phyloP scores from a whole-genome alignment of 2,797 vertebrate species.

The Alcedo atthis region DNA sequence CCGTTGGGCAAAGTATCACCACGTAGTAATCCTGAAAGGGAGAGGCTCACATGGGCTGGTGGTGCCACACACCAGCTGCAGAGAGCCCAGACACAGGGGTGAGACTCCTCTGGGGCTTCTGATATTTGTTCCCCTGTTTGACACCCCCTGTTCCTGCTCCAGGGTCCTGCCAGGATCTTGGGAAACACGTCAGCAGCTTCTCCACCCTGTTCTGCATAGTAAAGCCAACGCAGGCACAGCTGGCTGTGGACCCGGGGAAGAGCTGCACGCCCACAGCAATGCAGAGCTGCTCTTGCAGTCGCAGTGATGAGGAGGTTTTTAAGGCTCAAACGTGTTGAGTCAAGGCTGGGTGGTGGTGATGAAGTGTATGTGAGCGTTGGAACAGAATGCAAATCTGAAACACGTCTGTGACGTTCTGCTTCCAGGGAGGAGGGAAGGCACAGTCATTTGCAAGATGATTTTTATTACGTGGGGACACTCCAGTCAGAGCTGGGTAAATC shows the following conservation, averaged over 20 bases:
- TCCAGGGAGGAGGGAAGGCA: background rate
- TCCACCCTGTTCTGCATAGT: accelerated
- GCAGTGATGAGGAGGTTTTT: background rate
- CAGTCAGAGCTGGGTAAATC: background rate
- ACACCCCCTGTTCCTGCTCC: background rate
- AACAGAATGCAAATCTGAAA: background rate
- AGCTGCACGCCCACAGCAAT: background rate
- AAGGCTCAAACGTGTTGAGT: background rate
- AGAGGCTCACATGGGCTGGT: background rate
- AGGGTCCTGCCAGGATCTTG: background rate
- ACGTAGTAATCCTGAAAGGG: constrained; percentile 91
- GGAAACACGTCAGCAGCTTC: background rate
- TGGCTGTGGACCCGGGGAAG: background rate
- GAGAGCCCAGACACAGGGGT: accelerated
- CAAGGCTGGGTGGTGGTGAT: background rate
- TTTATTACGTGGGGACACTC: background rate
- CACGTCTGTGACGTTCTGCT: accelerated
- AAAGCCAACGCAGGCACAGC: background rate
- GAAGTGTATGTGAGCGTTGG: background rate
- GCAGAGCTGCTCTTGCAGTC: background rate
- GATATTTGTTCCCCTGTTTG: background rate
- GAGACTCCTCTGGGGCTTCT: background rate
- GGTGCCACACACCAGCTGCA: accelerated
- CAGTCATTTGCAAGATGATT: background rate
- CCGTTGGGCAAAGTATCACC: constrained; percentile 93